Percentiles rank a stretch among this genome's conserved stretches.
These are phyloP conservation scores for Sinocyclocheilus anshuiensis DNA, from an alignment of 2,113 vertebrate species.

Conservation along the genomic window DNA sequence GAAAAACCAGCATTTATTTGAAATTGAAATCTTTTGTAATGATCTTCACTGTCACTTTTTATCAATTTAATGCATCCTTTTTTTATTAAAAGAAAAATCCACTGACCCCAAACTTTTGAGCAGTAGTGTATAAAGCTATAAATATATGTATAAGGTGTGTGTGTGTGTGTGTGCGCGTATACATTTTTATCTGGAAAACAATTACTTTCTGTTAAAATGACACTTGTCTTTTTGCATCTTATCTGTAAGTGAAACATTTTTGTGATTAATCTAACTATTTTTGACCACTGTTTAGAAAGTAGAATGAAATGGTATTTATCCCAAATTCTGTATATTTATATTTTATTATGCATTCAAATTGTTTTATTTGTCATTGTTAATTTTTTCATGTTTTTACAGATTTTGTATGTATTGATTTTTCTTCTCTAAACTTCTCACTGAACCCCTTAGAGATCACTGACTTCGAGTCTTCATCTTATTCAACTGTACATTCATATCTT, in stretches of 20 bases:
- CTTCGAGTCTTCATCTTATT: neutral
- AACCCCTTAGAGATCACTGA: neutral
- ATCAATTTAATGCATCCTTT: neutral
- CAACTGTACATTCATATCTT: neutral
- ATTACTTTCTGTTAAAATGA: neutral
- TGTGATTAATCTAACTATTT: neutral
- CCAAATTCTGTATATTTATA: neutral
- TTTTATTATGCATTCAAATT: neutral
- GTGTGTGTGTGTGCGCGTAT: no score
- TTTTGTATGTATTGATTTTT: neutral
- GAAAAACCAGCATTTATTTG: neutral
- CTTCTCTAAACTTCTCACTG: neutral
- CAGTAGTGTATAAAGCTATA: no score
- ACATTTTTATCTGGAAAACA: neutral
- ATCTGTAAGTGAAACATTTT: neutral
- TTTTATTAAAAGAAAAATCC: neutral
- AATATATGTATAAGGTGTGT: no score
- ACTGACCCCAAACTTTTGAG: no score
- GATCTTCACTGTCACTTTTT: neutral
- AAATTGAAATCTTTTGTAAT: neutral
- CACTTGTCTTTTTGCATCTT: neutral
- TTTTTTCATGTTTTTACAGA: neutral
- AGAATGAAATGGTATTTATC: neutral
- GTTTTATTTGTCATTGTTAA: neutral
- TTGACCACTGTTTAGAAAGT: neutral